Percentiles rank a stretch among this genome's conserved stretches.
These are phyloP conservation scores for Sphinx pinastri DNA, from an alignment of 2,888 invertebrate species.

Conservation along the genomic window DNA sequence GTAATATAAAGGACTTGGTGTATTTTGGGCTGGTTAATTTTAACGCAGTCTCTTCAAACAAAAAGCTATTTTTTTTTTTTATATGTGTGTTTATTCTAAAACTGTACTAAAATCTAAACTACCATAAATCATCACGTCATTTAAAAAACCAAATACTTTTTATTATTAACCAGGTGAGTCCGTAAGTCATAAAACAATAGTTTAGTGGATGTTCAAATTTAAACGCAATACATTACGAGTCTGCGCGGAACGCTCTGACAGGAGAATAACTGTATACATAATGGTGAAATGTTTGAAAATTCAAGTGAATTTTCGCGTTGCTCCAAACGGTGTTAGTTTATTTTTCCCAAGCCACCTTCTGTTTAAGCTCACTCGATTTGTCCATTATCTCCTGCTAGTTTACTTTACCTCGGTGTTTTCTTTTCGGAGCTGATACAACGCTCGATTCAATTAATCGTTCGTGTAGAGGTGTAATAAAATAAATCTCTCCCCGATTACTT, in stretches of 20 bases:
- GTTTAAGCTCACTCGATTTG: slow-evolving; percentile 81
- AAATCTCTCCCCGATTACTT: slow-evolving; percentile 25
- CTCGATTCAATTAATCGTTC: slow-evolving; percentile 39
- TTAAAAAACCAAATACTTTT: slow-evolving; percentile 5
- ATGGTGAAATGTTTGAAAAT: slow-evolving; percentile 50
- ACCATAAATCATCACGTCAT: not conserved
- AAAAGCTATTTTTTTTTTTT: too few species aligned
- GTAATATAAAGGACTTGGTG: too few species aligned
- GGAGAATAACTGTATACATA: slow-evolving; percentile 39
- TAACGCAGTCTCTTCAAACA: too few species aligned
- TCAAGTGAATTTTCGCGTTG: slow-evolving; percentile 45
- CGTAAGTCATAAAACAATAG: slow-evolving; percentile 27
- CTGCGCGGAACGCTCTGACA: slow-evolving; percentile 36
- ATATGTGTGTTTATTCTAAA: too few species aligned
- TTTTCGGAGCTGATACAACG: slow-evolving; percentile 43
- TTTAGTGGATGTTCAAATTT: slow-evolving; percentile 20
- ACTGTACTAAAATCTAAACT: too few species aligned
- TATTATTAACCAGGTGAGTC: slow-evolving; percentile 23
- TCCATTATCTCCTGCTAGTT: slow-evolving; percentile 78
- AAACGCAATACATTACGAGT: slow-evolving; percentile 27
- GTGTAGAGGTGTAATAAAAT: slow-evolving; percentile 15
- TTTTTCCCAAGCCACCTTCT: slow-evolving; percentile 69
- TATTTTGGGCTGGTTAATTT: too few species aligned
- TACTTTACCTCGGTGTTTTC: slow-evolving; percentile 64
- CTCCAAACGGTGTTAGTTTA: slow-evolving; percentile 47